These are phyloP conservation scores for Chrysolina americana DNA, from an alignment of 2,888 invertebrate genomes.

Conservation along the genomic window DNA sequence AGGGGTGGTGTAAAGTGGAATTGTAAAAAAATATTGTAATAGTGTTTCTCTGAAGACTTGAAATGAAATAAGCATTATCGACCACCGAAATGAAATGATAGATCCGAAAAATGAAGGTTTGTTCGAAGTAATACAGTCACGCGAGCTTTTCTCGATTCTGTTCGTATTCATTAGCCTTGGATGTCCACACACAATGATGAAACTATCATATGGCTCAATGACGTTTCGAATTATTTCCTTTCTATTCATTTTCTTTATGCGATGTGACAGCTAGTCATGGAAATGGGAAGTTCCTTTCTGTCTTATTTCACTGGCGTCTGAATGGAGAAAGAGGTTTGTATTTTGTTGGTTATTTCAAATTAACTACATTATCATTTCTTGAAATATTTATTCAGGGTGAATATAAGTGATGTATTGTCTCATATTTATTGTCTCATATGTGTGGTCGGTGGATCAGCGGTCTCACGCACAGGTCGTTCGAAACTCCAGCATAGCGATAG, in stretches of 20 bases:
- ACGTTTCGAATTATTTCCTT: constrained; percentile 9
- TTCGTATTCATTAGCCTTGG: constrained; percentile 19
- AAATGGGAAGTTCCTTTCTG: constrained; percentile 13
- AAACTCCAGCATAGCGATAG: too few relatives aligned
- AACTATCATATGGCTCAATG: constrained; percentile 21
- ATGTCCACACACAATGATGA: constrained; percentile 21
- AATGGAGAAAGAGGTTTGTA: background rate
- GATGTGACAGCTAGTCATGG: constrained; percentile 13
- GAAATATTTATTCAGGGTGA: too few relatives aligned
- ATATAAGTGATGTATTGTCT: too few relatives aligned
- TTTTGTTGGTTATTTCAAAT: background rate
- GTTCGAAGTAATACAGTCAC: constrained; percentile 36
- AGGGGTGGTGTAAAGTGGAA: too few relatives aligned
- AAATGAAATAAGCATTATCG: constrained; percentile 11
- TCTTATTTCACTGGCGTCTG: background rate
- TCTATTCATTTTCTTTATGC: constrained; percentile 12
- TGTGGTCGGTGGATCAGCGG: too few relatives aligned
- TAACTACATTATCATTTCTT: too few relatives aligned
- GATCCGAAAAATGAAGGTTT: constrained; percentile 32
- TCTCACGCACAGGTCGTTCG: too few relatives aligned
- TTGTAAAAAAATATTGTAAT: too few relatives aligned
- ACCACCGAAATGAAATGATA: constrained; percentile 35
- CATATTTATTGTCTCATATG: too few relatives aligned
- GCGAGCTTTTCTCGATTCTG: constrained; percentile 28
- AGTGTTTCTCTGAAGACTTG: background rate